Evolutionary conservation across 2,113 vertebrate genomes (phyloP).

Genomic region (Hemibagrus wyckioides): DNA sequence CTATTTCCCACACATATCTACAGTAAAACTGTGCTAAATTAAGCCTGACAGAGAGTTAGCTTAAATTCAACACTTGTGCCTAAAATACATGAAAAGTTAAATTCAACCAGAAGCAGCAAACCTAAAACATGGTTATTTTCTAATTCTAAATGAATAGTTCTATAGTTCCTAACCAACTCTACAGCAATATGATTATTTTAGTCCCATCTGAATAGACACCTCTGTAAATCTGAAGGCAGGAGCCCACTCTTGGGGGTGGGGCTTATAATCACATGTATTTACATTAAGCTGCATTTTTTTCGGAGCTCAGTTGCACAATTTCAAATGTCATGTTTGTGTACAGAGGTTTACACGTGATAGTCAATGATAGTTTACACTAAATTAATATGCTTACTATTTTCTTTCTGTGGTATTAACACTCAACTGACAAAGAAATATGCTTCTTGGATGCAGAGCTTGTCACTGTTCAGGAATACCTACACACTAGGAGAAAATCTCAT

Average conservation of each 20-base stretch:
- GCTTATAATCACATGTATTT: background rate
- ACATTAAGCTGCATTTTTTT: background rate
- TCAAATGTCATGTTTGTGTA: background rate
- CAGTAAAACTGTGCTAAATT: conserved; percentile 14
- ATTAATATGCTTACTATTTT: background rate
- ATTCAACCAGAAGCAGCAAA: background rate
- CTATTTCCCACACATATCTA: background rate
- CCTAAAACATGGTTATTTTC: background rate
- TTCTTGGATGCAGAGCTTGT: background rate
- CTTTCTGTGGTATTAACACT: background rate
- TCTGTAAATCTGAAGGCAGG: background rate
- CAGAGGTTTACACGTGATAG: background rate
- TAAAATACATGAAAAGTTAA: background rate
- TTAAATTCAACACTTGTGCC: background rate
- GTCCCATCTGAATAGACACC: background rate
- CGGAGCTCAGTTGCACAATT: background rate
- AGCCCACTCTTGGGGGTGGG: background rate
- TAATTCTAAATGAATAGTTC: background rate
- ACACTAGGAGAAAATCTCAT: background rate
- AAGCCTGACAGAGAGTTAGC: background rate
- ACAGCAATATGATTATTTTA: background rate
- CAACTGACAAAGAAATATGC: background rate
- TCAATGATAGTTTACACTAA: background rate
- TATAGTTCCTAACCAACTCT: background rate
- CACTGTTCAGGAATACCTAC: background rate